Percentiles rank a stretch among this genome's conserved stretches.
These are phyloP conservation scores for Laothoe populi DNA, from an alignment of 2,888 invertebrate species.

Conservation along the genomic window DNA sequence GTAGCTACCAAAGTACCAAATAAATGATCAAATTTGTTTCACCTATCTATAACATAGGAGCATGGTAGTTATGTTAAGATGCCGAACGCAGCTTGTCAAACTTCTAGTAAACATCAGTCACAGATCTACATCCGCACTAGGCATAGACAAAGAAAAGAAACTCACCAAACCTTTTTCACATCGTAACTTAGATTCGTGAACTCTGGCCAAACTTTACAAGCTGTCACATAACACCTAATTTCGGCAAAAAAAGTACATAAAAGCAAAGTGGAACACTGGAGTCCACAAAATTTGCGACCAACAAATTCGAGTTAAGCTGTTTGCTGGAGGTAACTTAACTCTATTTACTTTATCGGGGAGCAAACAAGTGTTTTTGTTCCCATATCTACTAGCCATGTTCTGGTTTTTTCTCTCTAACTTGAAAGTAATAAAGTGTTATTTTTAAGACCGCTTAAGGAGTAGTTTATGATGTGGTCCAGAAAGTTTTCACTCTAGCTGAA, in stretches of 20 bases:
- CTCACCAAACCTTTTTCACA: too few species aligned
- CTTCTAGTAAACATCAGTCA: too few species aligned
- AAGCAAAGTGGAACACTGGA: constrained; percentile 16
- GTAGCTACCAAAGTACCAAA: too few species aligned
- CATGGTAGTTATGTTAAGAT: too few species aligned
- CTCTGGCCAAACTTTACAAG: background rate
- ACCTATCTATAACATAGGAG: too few species aligned
- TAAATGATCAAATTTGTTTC: too few species aligned
- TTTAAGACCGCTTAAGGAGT: constrained; percentile 19
- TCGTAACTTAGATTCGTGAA: background rate
- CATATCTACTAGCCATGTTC: background rate
- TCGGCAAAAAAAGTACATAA: background rate
- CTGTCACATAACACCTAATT: background rate
- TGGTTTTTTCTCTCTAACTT: constrained; percentile 8
- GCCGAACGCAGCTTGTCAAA: too few species aligned
- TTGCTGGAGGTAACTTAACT: background rate
- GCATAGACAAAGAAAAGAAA: too few species aligned
- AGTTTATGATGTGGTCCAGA: constrained; percentile 15
- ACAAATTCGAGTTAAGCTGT: constrained; percentile 17
- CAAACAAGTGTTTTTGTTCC: constrained; percentile 5
- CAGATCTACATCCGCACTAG: too few species aligned
- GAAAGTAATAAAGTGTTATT: constrained; percentile 21
- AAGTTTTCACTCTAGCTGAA: constrained; percentile 12
- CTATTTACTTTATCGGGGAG: constrained; percentile 9
- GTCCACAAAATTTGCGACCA: constrained; percentile 3